Base-by-base conservation (phyloP, 1,140 invertebrate genomes). In the Meloidogyne exigua region DNA sequence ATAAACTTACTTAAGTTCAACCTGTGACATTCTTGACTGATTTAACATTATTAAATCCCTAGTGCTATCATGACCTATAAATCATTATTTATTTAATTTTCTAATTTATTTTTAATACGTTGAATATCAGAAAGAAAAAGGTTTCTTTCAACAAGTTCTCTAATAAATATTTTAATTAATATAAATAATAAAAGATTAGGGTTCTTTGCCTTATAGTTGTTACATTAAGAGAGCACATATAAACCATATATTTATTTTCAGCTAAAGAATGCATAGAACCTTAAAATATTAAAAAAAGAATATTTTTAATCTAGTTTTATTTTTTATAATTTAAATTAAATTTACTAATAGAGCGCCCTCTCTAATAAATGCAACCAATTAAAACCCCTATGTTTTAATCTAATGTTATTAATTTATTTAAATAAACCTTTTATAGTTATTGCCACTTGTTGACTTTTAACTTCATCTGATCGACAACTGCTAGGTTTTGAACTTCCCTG, bases 21-120 rank as follows among this genome's bases (percentile, higher is more conserved):
- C 83, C 87, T 88, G 81, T 85, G 88, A 72, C 88, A 87, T 81
- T 68, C 85, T 44, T 7, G 82, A 84, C 57, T 88, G 87, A 69
- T 88, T 88, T 36, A 87, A 76, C 76, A 89, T 87, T 23, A 89
- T 87, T 18, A 89, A 75, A 77, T 89, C 89, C 25, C 89, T 76
- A 0, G 89, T 89, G 76, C 87, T 88, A 81, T 89, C 89, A 79
- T 89, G 89, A 1, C 88, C 78, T 49, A 87, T 88, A 21, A 88
- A 88, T 72, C 88, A 88, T 0, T 87, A 77, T 84, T 83, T 39
- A 88, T 86, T 77, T 85, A 80, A 28, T 25, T 63, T 72, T 73
- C 28, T 26, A n/a, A n/a, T n/a, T n/a, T n/a, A n/a, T n/a, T 76
- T 9, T 71, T 67, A 78, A 63, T 73, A 73, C 72, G 36, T 49